phyloP scores from a whole-genome alignment of 2,113 vertebrate genomes.

The Carassius auratus region DNA sequence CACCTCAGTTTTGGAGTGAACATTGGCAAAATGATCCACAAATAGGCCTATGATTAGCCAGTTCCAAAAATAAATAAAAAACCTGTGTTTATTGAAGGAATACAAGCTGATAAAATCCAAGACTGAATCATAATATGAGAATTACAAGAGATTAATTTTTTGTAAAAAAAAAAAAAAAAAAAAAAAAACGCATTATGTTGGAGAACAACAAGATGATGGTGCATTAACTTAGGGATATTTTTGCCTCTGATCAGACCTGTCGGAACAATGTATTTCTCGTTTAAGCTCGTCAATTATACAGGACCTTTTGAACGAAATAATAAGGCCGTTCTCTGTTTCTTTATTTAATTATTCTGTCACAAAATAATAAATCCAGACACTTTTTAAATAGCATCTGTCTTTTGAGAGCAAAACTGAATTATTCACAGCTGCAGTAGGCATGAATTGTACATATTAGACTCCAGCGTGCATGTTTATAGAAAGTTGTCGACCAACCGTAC shows the following conservation, averaged over 20 bases:
- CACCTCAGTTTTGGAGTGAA: no score
- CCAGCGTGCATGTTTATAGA: conserved; percentile 2
- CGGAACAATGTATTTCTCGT: background rate
- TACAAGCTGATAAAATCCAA: no score
- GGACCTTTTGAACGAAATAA: conserved; percentile 2
- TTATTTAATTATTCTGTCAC: conserved; percentile 78
- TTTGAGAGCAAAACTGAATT: conserved; percentile 77
- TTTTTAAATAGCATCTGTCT: conserved; percentile 75
- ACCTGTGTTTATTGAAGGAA: no score
- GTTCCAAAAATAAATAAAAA: no score
- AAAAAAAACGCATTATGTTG: background rate
- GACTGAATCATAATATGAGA: no score
- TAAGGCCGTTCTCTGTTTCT: conserved; percentile 50
- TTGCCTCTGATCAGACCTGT: background rate
- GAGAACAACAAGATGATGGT: background rate
- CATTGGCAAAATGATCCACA: no score
- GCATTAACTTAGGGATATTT: background rate
- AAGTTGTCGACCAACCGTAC: conserved; percentile 30
- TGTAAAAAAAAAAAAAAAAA: no score
- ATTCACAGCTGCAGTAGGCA: conserved; percentile 72
- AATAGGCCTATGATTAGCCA: no score
- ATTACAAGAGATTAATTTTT: no score
- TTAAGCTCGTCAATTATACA: conserved; percentile 15
- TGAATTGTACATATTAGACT: conserved; percentile 72
- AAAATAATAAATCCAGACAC: conserved; percentile 73